Conservation (phyloP, 37 sponge, comb jelly and placozoan genomes). For the Mnemiopsis leidyi region DNA sequence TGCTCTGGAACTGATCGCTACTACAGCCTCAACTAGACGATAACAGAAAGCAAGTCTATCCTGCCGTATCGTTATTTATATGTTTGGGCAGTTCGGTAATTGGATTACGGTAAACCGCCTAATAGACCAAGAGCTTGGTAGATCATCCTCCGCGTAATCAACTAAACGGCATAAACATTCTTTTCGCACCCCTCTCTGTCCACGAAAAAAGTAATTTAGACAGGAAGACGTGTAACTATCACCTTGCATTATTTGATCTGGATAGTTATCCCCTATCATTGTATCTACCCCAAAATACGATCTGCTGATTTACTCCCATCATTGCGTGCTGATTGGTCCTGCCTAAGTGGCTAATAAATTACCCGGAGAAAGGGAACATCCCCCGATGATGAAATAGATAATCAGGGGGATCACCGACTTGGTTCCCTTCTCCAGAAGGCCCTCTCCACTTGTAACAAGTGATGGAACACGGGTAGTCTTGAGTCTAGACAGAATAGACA, state of each 20-base stretch:
- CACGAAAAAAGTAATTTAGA: not conserved
- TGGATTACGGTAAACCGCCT: not conserved
- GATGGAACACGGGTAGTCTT: too few relatives aligned
- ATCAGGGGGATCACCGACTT: too few relatives aligned
- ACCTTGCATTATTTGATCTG: too few relatives aligned
- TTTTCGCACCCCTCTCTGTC: not conserved
- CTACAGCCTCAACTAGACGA: not conserved
- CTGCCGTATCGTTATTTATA: not conserved
- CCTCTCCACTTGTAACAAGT: not conserved
- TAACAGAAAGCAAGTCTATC: not conserved
- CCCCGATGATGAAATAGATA: not conserved
- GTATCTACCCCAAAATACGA: too few relatives aligned
- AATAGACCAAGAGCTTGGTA: not conserved
- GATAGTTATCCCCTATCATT: too few relatives aligned
- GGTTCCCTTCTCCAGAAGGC: too few relatives aligned
- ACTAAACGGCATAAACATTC: not conserved
- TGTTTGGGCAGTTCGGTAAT: not conserved
- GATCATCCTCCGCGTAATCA: not conserved
- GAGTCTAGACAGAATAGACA: not conserved
- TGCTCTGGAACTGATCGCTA: not conserved
- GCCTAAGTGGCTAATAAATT: not conserved
- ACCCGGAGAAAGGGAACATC: not conserved
- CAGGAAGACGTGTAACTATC: not conserved
- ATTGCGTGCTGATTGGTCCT: not conserved
- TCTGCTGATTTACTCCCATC: too few relatives aligned